Evolutionary conservation across 1,140 invertebrate species (phyloP).

Genomic region (Brachystomella parvula): DNA sequence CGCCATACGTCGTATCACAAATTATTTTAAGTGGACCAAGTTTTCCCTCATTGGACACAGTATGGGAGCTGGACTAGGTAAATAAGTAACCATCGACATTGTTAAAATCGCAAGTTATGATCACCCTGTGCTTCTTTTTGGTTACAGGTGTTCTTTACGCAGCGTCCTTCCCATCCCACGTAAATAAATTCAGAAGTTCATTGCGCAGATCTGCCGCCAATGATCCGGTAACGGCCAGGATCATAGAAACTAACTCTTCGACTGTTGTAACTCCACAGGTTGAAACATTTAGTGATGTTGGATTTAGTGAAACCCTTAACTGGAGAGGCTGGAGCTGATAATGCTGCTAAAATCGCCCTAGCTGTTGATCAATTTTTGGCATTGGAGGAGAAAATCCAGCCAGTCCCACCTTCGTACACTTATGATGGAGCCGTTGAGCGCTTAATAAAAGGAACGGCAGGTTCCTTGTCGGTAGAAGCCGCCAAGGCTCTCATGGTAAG

Average conservation of each 20-base stretch:
- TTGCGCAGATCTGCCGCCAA: background rate
- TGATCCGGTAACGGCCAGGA: background rate
- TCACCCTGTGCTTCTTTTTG: background rate
- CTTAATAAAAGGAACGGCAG: conserved; percentile 22
- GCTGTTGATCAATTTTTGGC: conserved; percentile 15
- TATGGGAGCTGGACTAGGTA: conserved; percentile 30
- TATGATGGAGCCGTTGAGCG: conserved; percentile 22
- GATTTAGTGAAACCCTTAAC: conserved; percentile 29
- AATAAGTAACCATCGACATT: too few relatives aligned
- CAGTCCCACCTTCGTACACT: conserved; percentile 23
- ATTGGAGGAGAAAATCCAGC: conserved; percentile 25
- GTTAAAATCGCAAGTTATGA: background rate
- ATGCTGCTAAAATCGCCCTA: conserved; percentile 9
- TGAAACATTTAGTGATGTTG: conserved; percentile 20
- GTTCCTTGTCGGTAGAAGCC: conserved; percentile 19
- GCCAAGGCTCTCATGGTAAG: conserved; percentile 26
- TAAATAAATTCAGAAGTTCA: background rate
- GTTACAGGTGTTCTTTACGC: conserved; percentile 15
- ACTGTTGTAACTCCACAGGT: conserved; percentile 8
- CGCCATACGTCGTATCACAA: conserved; percentile 18
- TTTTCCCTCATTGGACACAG: conserved; percentile 30
- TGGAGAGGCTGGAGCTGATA: background rate
- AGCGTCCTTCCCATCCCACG: conserved; percentile 21
- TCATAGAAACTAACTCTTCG: background rate
- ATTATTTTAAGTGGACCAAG: conserved; percentile 28